phyloP scores from a whole-genome alignment of 2,797 vertebrate species.

The Erethizon dorsatum region DNA sequence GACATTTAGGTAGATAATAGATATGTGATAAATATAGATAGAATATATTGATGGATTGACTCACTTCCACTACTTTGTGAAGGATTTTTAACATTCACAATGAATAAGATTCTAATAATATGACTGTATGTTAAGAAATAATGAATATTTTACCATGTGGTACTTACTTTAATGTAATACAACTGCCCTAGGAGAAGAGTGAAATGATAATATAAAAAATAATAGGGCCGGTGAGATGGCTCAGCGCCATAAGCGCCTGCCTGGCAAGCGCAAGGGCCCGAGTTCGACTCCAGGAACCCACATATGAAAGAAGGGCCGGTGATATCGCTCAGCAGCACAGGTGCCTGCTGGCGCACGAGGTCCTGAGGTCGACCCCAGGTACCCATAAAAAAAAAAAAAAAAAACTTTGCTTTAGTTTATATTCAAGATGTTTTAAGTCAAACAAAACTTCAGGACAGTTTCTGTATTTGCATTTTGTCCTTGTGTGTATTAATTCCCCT shows the following conservation, averaged over 20 bases:
- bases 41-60: neutral
- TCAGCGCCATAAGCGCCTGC: too few species aligned
- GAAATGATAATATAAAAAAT: constrained; percentile 36
- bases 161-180: constrained; percentile 45
- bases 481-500: neutral
- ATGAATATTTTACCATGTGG: constrained; percentile 39
- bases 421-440: constrained; percentile 44
- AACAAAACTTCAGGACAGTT: neutral
- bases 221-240: neutral
- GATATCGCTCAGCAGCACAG: too few species aligned
- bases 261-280: too few species aligned
- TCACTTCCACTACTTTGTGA: neutral
- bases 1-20: neutral
- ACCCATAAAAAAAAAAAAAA: too few species aligned
- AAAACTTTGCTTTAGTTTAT: constrained; percentile 14
- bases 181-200: neutral
- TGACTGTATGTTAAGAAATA: constrained; percentile 22
- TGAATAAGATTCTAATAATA: constrained; percentile 38
- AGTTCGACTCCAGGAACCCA: too few species aligned
- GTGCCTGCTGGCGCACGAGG: too few species aligned
- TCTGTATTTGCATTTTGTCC: constrained; percentile 54
- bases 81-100: constrained; percentile 3
- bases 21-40: neutral
- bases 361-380: too few species aligned
- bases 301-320: too few species aligned